Percentiles rank a stretch among this genome's conserved stretches.
These are phyloP conservation scores for Smittia aterrima DNA, from an alignment of 2,888 invertebrate genomes.

Conservation along the genomic window DNA sequence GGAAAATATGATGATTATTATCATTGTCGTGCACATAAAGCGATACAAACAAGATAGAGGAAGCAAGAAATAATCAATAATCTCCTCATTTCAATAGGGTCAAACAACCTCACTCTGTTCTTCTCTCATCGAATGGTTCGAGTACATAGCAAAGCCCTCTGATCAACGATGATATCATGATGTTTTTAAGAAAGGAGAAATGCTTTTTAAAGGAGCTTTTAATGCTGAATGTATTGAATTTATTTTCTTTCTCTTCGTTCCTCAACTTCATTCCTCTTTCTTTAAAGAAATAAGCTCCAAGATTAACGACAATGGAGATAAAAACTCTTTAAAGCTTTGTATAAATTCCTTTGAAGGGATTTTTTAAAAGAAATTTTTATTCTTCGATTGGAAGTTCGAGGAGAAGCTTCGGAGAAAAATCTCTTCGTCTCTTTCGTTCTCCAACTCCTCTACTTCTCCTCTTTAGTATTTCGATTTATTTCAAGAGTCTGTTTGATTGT, in stretches of 20 bases:
- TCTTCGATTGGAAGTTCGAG: no score
- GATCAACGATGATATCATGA: slow-evolving; percentile 26
- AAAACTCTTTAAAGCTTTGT: slow-evolving; percentile 28
- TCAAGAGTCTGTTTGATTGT: no score
- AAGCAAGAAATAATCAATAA: slow-evolving; percentile 16
- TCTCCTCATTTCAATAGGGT: slow-evolving; percentile 14
- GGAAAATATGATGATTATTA: slow-evolving; percentile 28
- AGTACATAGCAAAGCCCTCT: not conserved
- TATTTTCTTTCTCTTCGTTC: not conserved
- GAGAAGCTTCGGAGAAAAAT: no score
- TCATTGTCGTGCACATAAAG: slow-evolving; percentile 23
- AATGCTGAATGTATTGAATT: slow-evolving; percentile 33
- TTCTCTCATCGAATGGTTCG: not conserved
- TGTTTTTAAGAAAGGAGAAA: not conserved
- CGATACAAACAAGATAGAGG: not conserved
- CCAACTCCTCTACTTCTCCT: no score
- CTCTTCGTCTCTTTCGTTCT: no score
- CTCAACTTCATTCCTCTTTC: slow-evolving; percentile 25
- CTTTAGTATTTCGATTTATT: no score
- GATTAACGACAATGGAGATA: slow-evolving; percentile 37
- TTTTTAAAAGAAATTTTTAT: no score
- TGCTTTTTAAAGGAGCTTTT: slow-evolving; percentile 32
- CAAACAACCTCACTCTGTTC: no score
- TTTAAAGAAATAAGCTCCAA: slow-evolving; percentile 16
- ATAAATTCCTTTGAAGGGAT: not conserved